Percentiles rank a stretch among this genome's conserved stretches.
Evolutionary conservation across 2,888 invertebrate genomes (phyloP).

Genomic region (Himalopsyche japonica): DNA sequence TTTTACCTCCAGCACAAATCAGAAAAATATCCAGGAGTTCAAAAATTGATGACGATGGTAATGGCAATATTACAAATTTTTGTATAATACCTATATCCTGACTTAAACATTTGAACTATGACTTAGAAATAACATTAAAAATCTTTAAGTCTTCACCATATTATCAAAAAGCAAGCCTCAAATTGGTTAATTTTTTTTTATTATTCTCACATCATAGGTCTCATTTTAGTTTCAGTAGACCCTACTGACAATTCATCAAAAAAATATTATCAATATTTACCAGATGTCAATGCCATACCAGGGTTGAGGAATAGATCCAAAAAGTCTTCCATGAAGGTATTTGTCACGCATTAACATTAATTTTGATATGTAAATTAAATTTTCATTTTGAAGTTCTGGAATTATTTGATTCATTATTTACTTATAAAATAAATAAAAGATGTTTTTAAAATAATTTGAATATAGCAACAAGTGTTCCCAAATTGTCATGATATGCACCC

Average conservation of each 20-base stretch:
- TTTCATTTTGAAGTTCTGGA: too few relatives aligned
- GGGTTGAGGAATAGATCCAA: constrained; percentile 29
- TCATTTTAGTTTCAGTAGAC: constrained; percentile 17
- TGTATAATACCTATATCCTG: too few relatives aligned
- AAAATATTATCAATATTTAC: constrained; percentile 35
- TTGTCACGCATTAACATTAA: background rate
- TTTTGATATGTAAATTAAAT: too few relatives aligned
- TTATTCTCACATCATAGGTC: background rate
- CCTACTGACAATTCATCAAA: constrained; percentile 20
- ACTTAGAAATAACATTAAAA: too few relatives aligned
- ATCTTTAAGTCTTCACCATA: too few relatives aligned
- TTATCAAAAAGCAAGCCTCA: background rate
- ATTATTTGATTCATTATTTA: too few relatives aligned
- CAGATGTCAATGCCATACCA: constrained; percentile 30
- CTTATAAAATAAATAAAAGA: too few relatives aligned
- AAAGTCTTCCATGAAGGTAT: constrained; percentile 34
- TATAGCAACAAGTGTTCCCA: too few relatives aligned
- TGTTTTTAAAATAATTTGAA: too few relatives aligned
- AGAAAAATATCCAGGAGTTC: constrained; percentile 20
- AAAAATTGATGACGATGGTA: constrained; percentile 19
- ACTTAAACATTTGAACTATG: too few relatives aligned
- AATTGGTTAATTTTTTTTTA: background rate
- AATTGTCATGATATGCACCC: too few relatives aligned
- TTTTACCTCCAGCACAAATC: constrained; percentile 32
- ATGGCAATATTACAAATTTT: background rate